Conservation (phyloP, 1,140 invertebrate genomes). For the Kradibia gibbosae region DNA sequence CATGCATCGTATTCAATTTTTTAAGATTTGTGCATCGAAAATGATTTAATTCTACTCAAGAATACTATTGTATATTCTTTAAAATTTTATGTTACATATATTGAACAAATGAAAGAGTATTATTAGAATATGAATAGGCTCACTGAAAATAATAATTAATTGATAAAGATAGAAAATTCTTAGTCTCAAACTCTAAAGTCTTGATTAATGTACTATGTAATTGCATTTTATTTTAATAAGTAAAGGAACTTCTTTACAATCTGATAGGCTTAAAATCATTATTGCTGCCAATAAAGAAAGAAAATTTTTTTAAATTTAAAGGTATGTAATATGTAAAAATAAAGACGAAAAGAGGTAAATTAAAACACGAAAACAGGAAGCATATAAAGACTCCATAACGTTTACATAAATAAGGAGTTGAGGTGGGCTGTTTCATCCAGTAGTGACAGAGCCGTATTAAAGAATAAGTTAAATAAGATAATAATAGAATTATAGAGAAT, state of each 20-base stretch:
- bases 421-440: not conserved
- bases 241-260: too few relatives aligned
- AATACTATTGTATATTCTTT: not conserved
- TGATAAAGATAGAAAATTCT: not conserved
- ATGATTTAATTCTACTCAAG: too few relatives aligned
- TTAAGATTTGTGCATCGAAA: too few relatives aligned
- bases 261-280: too few relatives aligned
- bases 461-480: not conserved
- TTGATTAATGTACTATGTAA: not conserved
- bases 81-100: not conserved
- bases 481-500: not conserved
- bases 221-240: not conserved
- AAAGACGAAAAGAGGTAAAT: not conserved
- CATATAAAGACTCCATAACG: constrained; percentile 12
- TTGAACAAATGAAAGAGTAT: not conserved
- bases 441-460: not conserved
- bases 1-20: too few relatives aligned
- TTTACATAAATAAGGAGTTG: constrained; percentile 7
- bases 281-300: not conserved
- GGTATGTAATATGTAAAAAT: not conserved
- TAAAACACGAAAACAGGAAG: constrained; percentile 9
- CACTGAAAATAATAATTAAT: not conserved
- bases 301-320: not conserved
- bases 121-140: not conserved
- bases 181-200: not conserved